Conservation (phyloP, 1,140 invertebrate genomes). For the Drosophila pectinifera region DNA sequence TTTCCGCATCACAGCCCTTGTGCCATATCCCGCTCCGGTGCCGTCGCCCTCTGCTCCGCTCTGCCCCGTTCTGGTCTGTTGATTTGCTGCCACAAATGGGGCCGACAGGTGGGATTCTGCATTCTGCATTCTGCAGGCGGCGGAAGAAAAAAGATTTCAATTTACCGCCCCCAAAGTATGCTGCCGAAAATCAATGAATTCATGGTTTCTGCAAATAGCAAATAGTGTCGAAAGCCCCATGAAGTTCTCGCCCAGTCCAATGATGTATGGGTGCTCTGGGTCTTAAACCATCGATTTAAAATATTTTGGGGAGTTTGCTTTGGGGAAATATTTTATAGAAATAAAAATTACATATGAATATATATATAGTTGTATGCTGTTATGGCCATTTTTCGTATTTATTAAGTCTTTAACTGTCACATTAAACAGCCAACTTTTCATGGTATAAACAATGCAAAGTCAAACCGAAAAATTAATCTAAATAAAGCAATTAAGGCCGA, state of each 20-base stretch:
- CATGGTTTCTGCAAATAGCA: constrained; percentile 40
- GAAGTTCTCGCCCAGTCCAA: constrained; percentile 25
- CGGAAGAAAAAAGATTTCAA: constrained; percentile 40
- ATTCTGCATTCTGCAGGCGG: constrained; percentile 6
- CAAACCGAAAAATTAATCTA: no score
- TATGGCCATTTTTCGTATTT: no score
- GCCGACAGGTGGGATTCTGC: constrained; percentile 29
- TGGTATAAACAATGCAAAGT: no score
- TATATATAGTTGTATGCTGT: no score
- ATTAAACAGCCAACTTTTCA: no score
- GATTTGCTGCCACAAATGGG: constrained; percentile 43
- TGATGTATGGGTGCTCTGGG: constrained; percentile 19
- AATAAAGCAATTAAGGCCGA: no score
- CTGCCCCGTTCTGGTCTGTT: constrained; percentile 34
- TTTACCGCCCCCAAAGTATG: constrained; percentile 10
- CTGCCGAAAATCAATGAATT: constrained; percentile 53
- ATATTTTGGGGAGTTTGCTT: neutral
- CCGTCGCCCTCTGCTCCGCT: neutral
- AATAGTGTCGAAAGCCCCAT: constrained; percentile 26
- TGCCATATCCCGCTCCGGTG: constrained; percentile 7
- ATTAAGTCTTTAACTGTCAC: no score
- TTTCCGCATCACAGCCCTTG: constrained; percentile 37
- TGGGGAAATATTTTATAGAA: no score
- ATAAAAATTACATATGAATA: no score
- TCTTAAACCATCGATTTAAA: neutral